Percentiles rank a stretch among this genome's conserved stretches.
Conservation (phyloP, 2,888 invertebrate species). For the Dasysyrphus tricinctus region DNA sequence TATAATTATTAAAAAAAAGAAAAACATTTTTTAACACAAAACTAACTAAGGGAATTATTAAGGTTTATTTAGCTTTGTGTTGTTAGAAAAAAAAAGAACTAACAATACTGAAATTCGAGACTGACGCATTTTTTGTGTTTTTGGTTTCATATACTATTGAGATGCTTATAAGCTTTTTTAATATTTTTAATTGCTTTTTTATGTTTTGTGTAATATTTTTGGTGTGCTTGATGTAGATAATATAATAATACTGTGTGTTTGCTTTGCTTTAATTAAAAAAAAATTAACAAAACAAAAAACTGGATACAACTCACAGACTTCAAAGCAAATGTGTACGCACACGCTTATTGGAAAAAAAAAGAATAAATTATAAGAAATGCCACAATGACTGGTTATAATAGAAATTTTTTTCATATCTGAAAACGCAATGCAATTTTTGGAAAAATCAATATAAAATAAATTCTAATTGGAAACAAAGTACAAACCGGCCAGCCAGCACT, state of each 20-base stretch:
- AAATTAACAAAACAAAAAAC: constrained; percentile 8
- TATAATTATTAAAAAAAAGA: not conserved
- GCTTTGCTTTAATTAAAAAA: constrained; percentile 51
- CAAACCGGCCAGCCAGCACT: not conserved
- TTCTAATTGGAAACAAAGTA: too few relatives aligned
- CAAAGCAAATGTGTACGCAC: constrained; percentile 1
- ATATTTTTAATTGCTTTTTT: constrained; percentile 35
- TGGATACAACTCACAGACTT: constrained; percentile 13
- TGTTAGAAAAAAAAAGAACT: not conserved
- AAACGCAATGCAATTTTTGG: constrained; percentile 22
- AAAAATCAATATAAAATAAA: not conserved
- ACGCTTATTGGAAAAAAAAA: not conserved
- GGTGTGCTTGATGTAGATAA: constrained; percentile 66
- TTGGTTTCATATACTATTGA: constrained; percentile 1
- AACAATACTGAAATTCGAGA: constrained; percentile 26
- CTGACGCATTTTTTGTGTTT: constrained; percentile 29
- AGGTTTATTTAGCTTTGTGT: constrained; percentile 38
- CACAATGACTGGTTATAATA: constrained; percentile 4
- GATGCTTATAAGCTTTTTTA: constrained; percentile 48
- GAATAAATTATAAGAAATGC: not conserved
- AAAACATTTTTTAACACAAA: constrained; percentile 35
- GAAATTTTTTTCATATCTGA: not conserved
- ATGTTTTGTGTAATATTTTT: constrained; percentile 47
- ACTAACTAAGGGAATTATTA: constrained; percentile 24
- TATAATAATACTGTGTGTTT: constrained; percentile 47